A percentile compares a stretch with the other conserved stretches of the same genome.
These are phyloP conservation scores for Hippopotamus amphibius DNA, from an alignment of 2,113 vertebrate genomes.

Conservation along the genomic window DNA sequence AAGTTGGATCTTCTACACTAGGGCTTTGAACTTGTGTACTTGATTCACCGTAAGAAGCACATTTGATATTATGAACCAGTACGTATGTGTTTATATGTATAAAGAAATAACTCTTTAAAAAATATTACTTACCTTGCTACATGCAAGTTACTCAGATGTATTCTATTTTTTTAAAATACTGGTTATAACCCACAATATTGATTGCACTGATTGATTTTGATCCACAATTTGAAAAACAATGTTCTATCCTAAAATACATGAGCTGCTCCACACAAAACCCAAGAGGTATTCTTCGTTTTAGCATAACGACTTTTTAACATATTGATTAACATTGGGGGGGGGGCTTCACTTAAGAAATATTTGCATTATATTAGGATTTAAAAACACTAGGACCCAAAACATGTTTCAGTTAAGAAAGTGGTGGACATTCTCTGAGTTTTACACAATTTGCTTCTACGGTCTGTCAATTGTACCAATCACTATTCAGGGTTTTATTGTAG, in stretches of 20 bases:
- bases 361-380: background rate
- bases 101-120: background rate
- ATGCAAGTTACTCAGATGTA: background rate
- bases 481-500: background rate
- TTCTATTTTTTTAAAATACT: background rate
- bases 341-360: background rate
- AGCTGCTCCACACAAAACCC: background rate
- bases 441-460: background rate
- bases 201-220: background rate
- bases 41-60: background rate
- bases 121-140: background rate
- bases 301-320: background rate
- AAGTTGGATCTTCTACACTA: background rate
- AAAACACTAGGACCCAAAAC: background rate
- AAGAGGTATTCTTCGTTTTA: background rate
- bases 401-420: background rate
- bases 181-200: background rate
- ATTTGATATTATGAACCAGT: background rate
- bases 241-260: background rate
- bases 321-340: background rate
- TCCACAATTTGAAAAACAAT: background rate
- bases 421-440: background rate
- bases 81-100: background rate
- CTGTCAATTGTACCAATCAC: background rate
- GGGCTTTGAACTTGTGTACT: background rate